Evolutionary conservation across 2,113 vertebrate species (phyloP), one percentile per base, ranked within the genome.

Genomic region (Ailurus styani): DNA sequence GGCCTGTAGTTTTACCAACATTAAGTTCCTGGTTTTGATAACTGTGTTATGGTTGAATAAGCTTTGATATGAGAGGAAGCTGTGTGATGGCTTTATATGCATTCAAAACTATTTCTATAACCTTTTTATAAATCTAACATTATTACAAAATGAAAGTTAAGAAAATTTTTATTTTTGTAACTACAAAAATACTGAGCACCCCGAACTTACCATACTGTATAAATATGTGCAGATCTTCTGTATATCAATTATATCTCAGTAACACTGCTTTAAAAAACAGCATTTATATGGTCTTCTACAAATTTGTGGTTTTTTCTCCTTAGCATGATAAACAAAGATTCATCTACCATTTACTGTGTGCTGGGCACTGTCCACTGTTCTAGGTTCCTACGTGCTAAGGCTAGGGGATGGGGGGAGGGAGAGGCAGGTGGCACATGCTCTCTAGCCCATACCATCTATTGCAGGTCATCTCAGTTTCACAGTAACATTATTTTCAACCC

Each of bases 81-180:
- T 91, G 66, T 8, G 40, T 93, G 25, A 90, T 57, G 29, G 13
- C 55, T 70, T 66, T 60, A 81, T 66, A 34, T 57, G 47, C 50
- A 73, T 40, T 93, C 72, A 50, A 34, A 40, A 86, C 40, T 70
- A 72, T 9, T 97, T 86, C 34, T 86, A 40, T n/a, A 89, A 72
- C 60, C 70, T 62, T 81, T 79, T 86, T 52, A 90, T 66, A 91
- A 70, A 34, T 54, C 23, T 85, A 92, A 89, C 92, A 84, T 70
- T 66, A 91, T 62, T 81, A 81, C 72, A 90, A 96, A 93, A 78
- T 70, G 25, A 40, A 89, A 90, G n/a, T 57, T 93, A 54, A 87
- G 68, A 83, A 84, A 70, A 3, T 78, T 78, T 15, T 94, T 40
- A 78, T 47, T 77, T 68, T 82, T 91, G 72, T 95, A 85, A 68